A percentile compares a stretch with the other conserved stretches of the same genome.
phyloP scores from a whole-genome alignment of 2,888 invertebrate genomes.

The Zygothrica quintamaculata region DNA sequence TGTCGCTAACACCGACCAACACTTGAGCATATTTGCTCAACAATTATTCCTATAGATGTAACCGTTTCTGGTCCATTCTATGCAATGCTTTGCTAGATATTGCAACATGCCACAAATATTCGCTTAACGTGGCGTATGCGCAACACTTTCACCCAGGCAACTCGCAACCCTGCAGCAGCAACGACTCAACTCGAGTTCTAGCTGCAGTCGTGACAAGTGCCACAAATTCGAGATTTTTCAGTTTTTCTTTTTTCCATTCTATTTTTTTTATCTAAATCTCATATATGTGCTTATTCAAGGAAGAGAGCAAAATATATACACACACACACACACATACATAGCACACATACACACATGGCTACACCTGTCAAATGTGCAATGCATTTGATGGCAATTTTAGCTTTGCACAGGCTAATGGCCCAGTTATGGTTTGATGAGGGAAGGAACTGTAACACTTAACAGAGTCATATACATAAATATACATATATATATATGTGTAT shows the following conservation, averaged over 20 bases:
- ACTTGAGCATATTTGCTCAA: constrained; percentile 42
- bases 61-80: constrained; percentile 7
- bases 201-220: constrained; percentile 33
- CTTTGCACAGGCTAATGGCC: background rate
- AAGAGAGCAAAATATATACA: background rate
- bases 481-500: too few relatives aligned
- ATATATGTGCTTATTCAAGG: background rate
- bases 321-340: constrained; percentile 6
- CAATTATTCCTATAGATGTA: constrained; percentile 19
- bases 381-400: constrained; percentile 6
- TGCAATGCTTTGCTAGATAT: constrained; percentile 21
- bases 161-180: background rate
- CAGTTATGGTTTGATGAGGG: too few relatives aligned
- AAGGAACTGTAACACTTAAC: too few relatives aligned
- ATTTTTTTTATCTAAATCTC: too few relatives aligned
- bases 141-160: constrained; percentile 47
- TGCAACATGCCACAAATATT: constrained; percentile 37
- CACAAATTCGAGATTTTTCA: constrained; percentile 28
- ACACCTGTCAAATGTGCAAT: constrained; percentile 7
- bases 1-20: constrained; percentile 35
- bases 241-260: too few relatives aligned
- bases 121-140: constrained; percentile 60
- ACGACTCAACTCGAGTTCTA: constrained; percentile 4
- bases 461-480: too few relatives aligned
- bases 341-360: constrained; percentile 4